Conservation (phyloP, 2,797 vertebrate genomes). For the Lophotriccus pileatus region DNA sequence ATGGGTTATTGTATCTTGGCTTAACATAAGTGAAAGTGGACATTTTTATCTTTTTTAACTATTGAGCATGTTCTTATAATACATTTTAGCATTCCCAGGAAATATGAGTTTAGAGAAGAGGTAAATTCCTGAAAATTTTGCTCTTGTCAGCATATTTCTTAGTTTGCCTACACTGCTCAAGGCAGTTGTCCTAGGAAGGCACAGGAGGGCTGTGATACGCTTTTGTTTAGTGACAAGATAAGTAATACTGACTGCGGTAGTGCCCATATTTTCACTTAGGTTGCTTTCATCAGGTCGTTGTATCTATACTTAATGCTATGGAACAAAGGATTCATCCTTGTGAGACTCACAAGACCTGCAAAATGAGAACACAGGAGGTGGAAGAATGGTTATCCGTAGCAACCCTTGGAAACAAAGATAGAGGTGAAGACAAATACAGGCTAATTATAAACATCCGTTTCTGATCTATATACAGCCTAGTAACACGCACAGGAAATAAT, state of each 20-base stretch:
- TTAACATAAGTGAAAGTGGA: background rate
- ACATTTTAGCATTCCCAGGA: background rate
- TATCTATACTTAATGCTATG: background rate
- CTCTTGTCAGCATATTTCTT: background rate
- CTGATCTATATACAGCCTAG: conserved; percentile 33
- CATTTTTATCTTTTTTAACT: background rate
- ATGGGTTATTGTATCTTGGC: background rate
- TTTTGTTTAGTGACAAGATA: background rate
- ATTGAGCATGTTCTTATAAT: background rate
- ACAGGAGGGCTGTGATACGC: background rate
- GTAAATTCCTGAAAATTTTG: background rate
- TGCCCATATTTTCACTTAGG: background rate
- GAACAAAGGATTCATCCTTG: background rate
- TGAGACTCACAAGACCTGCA: background rate
- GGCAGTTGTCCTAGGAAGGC: background rate
- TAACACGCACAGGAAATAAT: conserved; percentile 22
- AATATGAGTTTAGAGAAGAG: background rate
- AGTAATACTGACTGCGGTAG: background rate
- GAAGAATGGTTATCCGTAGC: conserved; percentile 28
- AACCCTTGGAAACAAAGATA: conserved; percentile 51
- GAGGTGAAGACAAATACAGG: conserved; percentile 34
- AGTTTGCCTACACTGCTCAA: background rate
- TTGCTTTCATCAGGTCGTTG: background rate
- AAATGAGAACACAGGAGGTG: background rate
- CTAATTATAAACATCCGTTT: conserved; percentile 51